Percentiles rank a stretch among this genome's conserved stretches.
phyloP scores from a whole-genome alignment of 2,113 vertebrate species.

The Aleadryas rufinucha region DNA sequence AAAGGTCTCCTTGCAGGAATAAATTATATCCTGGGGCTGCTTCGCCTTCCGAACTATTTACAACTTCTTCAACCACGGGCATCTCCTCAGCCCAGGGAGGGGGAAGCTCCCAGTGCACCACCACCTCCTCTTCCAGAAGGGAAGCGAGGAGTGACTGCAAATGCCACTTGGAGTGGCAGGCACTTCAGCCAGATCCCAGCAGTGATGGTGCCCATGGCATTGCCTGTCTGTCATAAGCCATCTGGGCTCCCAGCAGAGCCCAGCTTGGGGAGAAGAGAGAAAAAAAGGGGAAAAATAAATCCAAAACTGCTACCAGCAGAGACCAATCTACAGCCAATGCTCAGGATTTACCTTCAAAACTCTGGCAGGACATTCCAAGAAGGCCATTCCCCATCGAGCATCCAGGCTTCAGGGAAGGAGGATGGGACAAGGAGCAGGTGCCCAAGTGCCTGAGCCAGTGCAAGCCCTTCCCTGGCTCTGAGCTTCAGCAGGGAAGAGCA shows the following conservation, averaged over 20 bases:
- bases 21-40: background rate
- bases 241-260: background rate
- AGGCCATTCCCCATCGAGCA: background rate
- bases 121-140: background rate
- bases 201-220: background rate
- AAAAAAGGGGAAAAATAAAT: background rate
- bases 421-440: background rate
- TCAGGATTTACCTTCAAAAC: background rate
- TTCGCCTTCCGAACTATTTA: conserved; percentile 30
- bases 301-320: background rate
- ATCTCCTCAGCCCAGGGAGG: background rate
- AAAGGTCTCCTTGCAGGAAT: background rate
- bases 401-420: background rate
- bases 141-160: background rate
- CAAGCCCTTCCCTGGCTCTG: background rate
- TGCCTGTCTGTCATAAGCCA: background rate
- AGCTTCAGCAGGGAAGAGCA: background rate
- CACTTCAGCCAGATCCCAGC: conserved; percentile 16
- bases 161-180: background rate
- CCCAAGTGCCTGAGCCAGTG: background rate
- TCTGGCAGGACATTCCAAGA: background rate
- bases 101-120: background rate
- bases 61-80: background rate
- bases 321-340: background rate
- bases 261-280: background rate